Evolutionary conservation across 2,888 invertebrate species (phyloP), one percentile per base, ranked within the genome.

Genomic region (Alloplasta piceator): DNA sequence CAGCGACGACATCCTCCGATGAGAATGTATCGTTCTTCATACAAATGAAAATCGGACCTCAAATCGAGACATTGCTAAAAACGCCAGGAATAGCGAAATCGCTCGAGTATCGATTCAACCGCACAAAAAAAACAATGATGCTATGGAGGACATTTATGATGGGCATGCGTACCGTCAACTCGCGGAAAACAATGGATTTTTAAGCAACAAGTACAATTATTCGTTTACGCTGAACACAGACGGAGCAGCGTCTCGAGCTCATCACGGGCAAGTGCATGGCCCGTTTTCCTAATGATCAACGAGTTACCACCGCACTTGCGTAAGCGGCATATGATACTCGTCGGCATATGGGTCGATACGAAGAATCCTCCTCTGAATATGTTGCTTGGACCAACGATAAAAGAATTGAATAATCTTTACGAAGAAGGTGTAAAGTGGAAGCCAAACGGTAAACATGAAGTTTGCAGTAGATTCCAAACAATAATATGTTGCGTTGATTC

Each of bases 221-320:
- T 80, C 75, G 0, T 58, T 78, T 5, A 80, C 73, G 0, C 41
- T 84, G 0, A 78, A 78, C 6, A 82, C 78, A 0, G 77, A 84
- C 67, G 84, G 80, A 38, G 39, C 10, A 26, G 63, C 36, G n/a
- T 78, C 4, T 38, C 67, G 5, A 63, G 52, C 5, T 83, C 83
- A n/a, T 78, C 77, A 7, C 70, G 41, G n/a, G 50, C 72, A 4
- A 74, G 61, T 46, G 67, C 55, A 6, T 84, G 80, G 80, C 79
- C 84, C 4, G 43, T 85, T 5, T 82, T 76, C 48, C 38, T 80
- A 4, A 64, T 74, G 74, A 58, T 85, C 9, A 82, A 84, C 41
- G 84, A 85, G 63, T 48, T 84, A 0, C 75, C 83, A 16, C 80
- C 80, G 1, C 58, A 67, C 52, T 6, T 64, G 5, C 63, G 82